Evolutionary conservation across 2,113 vertebrate genomes (phyloP).

Genomic region (Eulemur rufifrons): DNA sequence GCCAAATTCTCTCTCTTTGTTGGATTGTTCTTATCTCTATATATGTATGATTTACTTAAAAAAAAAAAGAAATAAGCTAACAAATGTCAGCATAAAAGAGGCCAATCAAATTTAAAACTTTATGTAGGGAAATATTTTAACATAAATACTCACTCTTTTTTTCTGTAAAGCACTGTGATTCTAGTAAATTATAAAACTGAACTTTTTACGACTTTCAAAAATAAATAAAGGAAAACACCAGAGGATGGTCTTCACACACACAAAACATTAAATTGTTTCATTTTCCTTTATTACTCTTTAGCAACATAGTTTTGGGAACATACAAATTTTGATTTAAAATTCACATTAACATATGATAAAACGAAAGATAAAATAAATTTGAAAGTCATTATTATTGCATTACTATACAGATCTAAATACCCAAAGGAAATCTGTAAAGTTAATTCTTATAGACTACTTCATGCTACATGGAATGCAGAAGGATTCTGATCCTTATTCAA

Average conservation of each 20-base stretch:
- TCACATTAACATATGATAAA: background rate
- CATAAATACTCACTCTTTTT: background rate
- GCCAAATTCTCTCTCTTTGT: background rate
- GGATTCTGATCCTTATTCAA: background rate
- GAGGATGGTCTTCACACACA: background rate
- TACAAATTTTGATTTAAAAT: background rate
- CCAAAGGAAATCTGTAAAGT: background rate
- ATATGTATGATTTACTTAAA: background rate
- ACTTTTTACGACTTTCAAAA: background rate
- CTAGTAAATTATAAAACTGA: background rate
- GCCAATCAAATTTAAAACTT: background rate
- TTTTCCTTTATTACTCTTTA: background rate
- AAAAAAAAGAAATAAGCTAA: background rate
- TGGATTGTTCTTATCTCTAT: background rate
- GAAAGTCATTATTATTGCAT: background rate
- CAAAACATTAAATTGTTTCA: constrained; percentile 18
- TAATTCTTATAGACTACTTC: background rate
- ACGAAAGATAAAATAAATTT: background rate
- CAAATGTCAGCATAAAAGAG: background rate
- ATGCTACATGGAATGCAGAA: background rate
- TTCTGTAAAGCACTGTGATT: background rate
- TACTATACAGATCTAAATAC: background rate
- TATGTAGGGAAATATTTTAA: background rate
- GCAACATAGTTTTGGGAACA: background rate
- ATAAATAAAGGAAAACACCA: background rate